A percentile compares a stretch with the other conserved stretches of the same genome.
phyloP scores from a whole-genome alignment of 1,140 invertebrate species.

The Pseudomyrmex flavicornis region DNA sequence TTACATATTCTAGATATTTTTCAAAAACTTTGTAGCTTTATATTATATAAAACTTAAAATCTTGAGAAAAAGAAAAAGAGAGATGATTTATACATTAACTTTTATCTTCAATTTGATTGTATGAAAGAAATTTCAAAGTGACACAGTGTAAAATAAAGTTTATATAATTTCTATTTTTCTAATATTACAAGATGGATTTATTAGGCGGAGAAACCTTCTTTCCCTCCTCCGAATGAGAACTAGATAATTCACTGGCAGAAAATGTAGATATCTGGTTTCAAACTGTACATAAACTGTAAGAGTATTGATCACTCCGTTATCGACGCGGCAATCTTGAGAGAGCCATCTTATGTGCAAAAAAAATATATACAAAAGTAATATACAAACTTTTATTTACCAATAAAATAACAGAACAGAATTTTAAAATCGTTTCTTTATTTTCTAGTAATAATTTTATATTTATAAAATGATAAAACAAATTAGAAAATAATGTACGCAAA shows the following conservation, averaged over 20 bases:
- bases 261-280: constrained; percentile 63
- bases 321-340: constrained; percentile 28
- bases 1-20: not conserved
- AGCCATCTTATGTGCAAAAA: constrained; percentile 52
- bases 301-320: constrained; percentile 67
- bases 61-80: no score
- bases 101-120: no score
- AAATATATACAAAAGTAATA: constrained; percentile 27
- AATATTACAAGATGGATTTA: constrained; percentile 56
- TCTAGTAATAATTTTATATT: not conserved
- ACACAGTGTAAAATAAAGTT: not conserved
- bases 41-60: not conserved
- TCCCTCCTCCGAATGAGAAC: constrained; percentile 57
- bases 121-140: not conserved
- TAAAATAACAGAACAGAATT: not conserved
- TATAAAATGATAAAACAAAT: not conserved
- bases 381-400: no score
- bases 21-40: not conserved
- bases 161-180: not conserved
- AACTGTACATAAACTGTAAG: constrained; percentile 58
- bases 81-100: no score
- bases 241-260: constrained; percentile 44
- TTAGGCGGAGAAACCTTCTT: constrained; percentile 48
- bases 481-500: not conserved
- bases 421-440: not conserved